phyloP scores from a whole-genome alignment of 2,888 invertebrate genomes.

The Omphaloscelis lunosa region DNA sequence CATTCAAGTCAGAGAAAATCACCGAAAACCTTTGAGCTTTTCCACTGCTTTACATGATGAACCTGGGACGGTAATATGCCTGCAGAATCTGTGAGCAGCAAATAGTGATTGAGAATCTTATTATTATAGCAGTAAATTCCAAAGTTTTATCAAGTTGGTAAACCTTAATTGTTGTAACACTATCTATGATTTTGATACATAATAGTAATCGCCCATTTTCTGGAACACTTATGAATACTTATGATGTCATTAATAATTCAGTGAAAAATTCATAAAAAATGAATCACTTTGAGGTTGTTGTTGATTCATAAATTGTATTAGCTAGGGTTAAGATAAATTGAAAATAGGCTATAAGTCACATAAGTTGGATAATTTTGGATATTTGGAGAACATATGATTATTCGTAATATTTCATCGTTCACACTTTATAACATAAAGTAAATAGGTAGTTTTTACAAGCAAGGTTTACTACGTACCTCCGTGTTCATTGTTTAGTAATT shows the following conservation, averaged over 20 bases:
- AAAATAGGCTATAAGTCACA: too few species aligned
- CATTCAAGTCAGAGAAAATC: background rate
- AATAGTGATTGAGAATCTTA: background rate
- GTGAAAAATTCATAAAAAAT: background rate
- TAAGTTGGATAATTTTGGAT: background rate
- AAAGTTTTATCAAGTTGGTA: background rate
- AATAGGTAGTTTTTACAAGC: background rate
- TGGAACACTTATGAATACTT: background rate
- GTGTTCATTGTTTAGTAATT: constrained; percentile 23
- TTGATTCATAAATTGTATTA: background rate
- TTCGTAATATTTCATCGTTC: background rate
- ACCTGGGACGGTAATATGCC: too few species aligned
- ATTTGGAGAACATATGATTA: background rate
- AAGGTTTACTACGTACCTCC: constrained; percentile 25
- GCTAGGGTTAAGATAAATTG: background rate
- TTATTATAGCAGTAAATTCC: background rate
- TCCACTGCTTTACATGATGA: background rate
- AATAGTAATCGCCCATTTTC: background rate
- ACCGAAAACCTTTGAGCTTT: background rate
- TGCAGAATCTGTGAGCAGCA: background rate
- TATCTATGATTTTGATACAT: background rate
- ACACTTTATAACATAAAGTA: background rate
- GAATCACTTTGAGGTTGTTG: background rate
- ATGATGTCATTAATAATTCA: too few species aligned
- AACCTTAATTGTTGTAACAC: background rate